Percentiles rank a stretch among this genome's conserved stretches.
phyloP scores from a whole-genome alignment of 2,888 invertebrate species.

The Zaprionus bogoriensis region DNA sequence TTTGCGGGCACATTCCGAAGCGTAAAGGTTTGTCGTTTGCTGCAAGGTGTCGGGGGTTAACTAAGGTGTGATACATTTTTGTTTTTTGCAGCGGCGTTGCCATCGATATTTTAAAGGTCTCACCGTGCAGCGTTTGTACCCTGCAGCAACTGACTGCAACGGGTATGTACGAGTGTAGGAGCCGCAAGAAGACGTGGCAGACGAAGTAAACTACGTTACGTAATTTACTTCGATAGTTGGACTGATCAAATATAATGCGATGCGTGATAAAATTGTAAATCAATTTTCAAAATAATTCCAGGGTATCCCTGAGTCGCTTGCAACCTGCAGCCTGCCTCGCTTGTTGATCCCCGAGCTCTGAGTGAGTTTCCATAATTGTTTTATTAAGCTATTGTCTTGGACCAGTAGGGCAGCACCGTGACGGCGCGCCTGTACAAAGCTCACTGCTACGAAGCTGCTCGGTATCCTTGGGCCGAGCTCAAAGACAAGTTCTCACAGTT shows the following conservation, averaged over 20 bases:
- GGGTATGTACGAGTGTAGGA: neutral
- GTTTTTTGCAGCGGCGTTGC: conserved; percentile 36
- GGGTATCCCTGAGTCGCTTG: neutral
- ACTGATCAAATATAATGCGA: no score
- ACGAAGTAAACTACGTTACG: no score
- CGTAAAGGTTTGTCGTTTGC: conserved; percentile 33
- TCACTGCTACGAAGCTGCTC: conserved; percentile 28
- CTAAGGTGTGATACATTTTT: conserved; percentile 79
- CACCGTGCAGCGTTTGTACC: conserved; percentile 6
- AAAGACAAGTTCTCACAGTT: conserved; percentile 37
- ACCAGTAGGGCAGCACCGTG: conserved; percentile 48
- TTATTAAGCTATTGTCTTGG: conserved; percentile 56
- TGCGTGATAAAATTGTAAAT: no score
- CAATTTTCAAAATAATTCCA: neutral
- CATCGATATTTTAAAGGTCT: conserved; percentile 60
- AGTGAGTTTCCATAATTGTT: conserved; percentile 70
- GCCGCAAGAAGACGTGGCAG: neutral
- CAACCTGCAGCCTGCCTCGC: neutral
- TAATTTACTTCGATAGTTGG: no score
- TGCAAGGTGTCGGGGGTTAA: conserved; percentile 76
- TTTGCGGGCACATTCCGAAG: conserved; percentile 58
- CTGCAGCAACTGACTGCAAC: neutral
- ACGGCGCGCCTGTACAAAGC: conserved; percentile 42
- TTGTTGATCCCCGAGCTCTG: conserved; percentile 38
- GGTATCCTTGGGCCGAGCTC: conserved; percentile 4